Evolutionary conservation across 2,113 vertebrate genomes (phyloP), one percentile per base, ranked within the genome.

Genomic region (Deroptyus accipitrinus): DNA sequence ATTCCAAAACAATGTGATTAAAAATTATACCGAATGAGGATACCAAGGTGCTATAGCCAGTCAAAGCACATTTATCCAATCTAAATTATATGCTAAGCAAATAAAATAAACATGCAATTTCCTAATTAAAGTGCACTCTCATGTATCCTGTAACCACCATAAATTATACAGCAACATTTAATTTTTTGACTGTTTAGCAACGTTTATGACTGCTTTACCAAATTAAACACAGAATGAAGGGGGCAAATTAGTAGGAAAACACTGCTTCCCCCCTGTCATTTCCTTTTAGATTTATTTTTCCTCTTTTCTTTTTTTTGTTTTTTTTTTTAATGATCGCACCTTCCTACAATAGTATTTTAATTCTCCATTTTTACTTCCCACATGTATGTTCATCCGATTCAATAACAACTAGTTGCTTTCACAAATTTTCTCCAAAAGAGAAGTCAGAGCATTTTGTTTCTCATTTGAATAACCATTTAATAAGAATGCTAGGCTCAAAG

Each of bases 51-150:
- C 96, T 95, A 97, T 96, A 96, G 87, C 95, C 97, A 98, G 92
- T 96, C 93, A 95, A 97, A 96, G 91, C 39, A 1, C 94, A 96
- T 96, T 98, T 96, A 97, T 96, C 95, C 97, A 80, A 94, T 96
- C 97, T 95, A 97, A 98, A 97, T 97, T 93, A 98, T 97, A 98
- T 95, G 95, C 97, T 96, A 95, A 96, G 95, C 95, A 98, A 97
- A 98, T 96, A 97, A 97, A 98, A 97, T 98, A 97, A 98, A 98
- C 91, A 97, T 94, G 94, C 94, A 97, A 96, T 97, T 98, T 97
- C 92, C 96, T 98, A 98, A 98, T 98, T 98, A 97, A 98, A 97
- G 97, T 93, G 95, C 96, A 97, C 97, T 97, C 93, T 96, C 78
- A 78, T 95, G 84, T 97, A 96, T 96, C 96, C 94, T 97, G 42